Percentiles rank a stretch among this genome's conserved stretches.
phyloP scores from a whole-genome alignment of 1,140 invertebrate species.

The Drosophila baimaii region DNA sequence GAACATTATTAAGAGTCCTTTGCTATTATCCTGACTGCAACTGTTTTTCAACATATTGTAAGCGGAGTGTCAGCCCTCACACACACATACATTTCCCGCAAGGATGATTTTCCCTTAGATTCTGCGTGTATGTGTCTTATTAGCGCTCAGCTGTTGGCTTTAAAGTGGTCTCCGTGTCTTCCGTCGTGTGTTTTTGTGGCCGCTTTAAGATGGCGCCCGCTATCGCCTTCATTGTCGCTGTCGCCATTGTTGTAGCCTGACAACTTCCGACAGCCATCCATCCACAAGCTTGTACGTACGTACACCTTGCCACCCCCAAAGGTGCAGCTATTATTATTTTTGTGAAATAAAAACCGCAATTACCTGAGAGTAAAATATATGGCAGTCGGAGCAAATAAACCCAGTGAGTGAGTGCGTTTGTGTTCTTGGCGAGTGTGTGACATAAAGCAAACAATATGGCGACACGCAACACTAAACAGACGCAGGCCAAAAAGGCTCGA shows the following conservation, averaged over 20 bases:
- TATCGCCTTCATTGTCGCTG: background rate
- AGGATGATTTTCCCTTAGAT: background rate
- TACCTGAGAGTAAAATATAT: constrained; percentile 80
- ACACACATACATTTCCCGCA: background rate
- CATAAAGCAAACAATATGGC: constrained; percentile 81
- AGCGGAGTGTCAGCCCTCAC: constrained; percentile 2
- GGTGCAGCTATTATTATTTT: constrained; percentile 73
- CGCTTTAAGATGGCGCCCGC: constrained; percentile 60
- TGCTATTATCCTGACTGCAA: background rate
- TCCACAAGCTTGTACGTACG: constrained; percentile 13
- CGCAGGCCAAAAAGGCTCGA: constrained; percentile 34
- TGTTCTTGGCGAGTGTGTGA: constrained; percentile 58
- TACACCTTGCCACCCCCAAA: constrained; percentile 23
- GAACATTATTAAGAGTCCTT: background rate
- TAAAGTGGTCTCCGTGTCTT: constrained; percentile 33
- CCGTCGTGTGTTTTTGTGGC: constrained; percentile 10
- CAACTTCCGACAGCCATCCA: constrained; percentile 74
- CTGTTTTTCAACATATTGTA: constrained; percentile 5
- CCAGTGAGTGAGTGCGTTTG: constrained; percentile 49
- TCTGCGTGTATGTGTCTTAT: constrained; percentile 58
- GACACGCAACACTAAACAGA: constrained; percentile 79
- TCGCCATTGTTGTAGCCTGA: constrained; percentile 44
- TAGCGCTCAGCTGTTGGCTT: constrained; percentile 57
- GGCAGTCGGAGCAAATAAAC: constrained; percentile 62
- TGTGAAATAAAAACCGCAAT: constrained; percentile 83